These are phyloP conservation scores for Brachyptera putata DNA, from an alignment of 2,888 invertebrate genomes.

Conservation along the genomic window DNA sequence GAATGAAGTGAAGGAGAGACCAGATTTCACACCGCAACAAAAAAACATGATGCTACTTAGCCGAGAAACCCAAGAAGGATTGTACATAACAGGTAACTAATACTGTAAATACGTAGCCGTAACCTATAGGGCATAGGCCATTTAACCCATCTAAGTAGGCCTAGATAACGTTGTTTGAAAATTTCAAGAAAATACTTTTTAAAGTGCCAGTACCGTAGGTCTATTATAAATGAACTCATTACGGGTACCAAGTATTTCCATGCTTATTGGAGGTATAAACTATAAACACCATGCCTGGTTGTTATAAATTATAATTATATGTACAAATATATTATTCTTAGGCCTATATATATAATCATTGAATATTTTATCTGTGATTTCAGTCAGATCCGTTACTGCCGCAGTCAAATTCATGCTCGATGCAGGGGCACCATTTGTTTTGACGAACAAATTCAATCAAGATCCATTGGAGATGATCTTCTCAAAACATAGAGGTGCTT, in stretches of 20 bases:
- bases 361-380: neutral
- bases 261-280: too few relatives aligned
- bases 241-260: neutral
- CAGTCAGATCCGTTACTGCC: neutral
- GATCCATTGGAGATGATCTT: neutral
- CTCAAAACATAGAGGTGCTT: neutral
- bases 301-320: neutral
- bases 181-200: too few relatives aligned
- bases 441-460: neutral
- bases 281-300: too few relatives aligned
- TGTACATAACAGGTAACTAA: conserved; percentile 6
- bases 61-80: conserved; percentile 4
- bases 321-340: too few relatives aligned
- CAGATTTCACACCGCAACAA: neutral
- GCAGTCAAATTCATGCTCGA: neutral
- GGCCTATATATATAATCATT: too few relatives aligned
- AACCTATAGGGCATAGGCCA: too few relatives aligned
- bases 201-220: too few relatives aligned
- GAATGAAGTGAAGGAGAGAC: conserved; percentile 3
- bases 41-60: neutral
- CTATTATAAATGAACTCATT: too few relatives aligned
- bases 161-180: too few relatives aligned
- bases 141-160: too few relatives aligned
- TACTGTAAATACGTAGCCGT: neutral
- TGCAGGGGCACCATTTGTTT: neutral